A percentile compares a stretch with the other conserved stretches of the same genome.
phyloP scores from a whole-genome alignment of 1,140 invertebrate species.

The Zaprionus kolodkinae region DNA sequence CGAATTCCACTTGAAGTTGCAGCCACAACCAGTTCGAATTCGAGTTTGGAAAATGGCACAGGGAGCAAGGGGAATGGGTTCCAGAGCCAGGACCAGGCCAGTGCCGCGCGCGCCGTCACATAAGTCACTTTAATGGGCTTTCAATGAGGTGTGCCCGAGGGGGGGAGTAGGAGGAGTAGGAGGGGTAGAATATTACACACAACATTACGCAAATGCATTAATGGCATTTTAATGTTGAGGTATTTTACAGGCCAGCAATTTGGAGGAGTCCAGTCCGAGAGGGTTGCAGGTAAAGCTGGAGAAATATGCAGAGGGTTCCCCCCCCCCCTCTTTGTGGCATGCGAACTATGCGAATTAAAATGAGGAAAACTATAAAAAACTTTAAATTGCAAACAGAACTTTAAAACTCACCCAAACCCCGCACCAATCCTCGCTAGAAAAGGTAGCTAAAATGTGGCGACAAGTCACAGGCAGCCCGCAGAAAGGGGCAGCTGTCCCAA shows the following conservation, averaged over 20 bases:
- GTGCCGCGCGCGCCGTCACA: slow-evolving; percentile 42
- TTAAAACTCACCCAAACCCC: slow-evolving; percentile 49
- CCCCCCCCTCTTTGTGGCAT: slow-evolving; percentile 20
- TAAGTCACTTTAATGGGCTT: slow-evolving; percentile 82
- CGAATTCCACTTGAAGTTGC: slow-evolving; percentile 32
- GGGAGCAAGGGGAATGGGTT: too few relatives aligned
- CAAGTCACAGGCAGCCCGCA: slow-evolving; percentile 17
- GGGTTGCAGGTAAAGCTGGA: slow-evolving; percentile 28
- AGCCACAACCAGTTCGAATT: slow-evolving; percentile 18
- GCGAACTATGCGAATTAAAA: slow-evolving; percentile 68
- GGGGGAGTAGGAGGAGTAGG: too few relatives aligned
- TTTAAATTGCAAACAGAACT: slow-evolving; percentile 70
- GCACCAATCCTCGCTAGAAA: slow-evolving; percentile 45
- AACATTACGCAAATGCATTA: slow-evolving; percentile 81
- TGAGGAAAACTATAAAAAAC: slow-evolving; percentile 50
- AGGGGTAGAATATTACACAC: slow-evolving; percentile 52
- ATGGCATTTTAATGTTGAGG: slow-evolving; percentile 82
- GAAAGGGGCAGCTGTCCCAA: background rate
- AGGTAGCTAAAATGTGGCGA: slow-evolving; percentile 51
- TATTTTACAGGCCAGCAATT: slow-evolving; percentile 47
- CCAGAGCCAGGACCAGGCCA: slow-evolving; percentile 1
- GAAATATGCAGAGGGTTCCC: too few relatives aligned
- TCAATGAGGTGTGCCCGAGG: slow-evolving; percentile 69
- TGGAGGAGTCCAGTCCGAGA: background rate
- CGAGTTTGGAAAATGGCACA: background rate